These are phyloP conservation scores for Litoditis marina DNA, from an alignment of 2,888 invertebrate species.

Conservation along the genomic window DNA sequence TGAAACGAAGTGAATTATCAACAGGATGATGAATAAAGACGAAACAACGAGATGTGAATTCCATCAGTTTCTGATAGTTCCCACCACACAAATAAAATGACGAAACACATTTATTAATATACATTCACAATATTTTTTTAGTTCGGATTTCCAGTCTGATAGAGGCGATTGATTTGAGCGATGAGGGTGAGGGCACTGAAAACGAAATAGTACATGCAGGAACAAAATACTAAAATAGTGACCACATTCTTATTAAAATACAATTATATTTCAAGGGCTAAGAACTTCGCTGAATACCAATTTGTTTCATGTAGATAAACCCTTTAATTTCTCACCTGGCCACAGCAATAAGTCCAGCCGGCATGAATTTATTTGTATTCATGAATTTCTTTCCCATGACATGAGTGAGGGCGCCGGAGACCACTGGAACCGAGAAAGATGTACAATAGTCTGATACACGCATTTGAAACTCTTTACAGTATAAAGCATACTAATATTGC, in stretches of 20 bases:
- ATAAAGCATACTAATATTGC: no score
- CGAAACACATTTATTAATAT: no score
- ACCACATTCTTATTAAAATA: not conserved
- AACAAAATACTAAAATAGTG: not conserved
- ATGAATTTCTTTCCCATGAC: constrained; percentile 16
- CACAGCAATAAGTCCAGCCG: constrained; percentile 16
- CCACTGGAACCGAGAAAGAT: constrained; percentile 6
- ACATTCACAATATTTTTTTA: no score
- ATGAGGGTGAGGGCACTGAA: constrained; percentile 8
- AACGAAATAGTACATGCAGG: not conserved
- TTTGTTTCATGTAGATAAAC: not conserved
- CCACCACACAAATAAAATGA: no score
- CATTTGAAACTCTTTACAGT: no score
- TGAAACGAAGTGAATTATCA: no score
- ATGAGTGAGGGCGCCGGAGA: constrained; percentile 11
- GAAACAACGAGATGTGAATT: no score
- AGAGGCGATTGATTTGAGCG: not conserved
- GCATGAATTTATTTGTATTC: constrained; percentile 16
- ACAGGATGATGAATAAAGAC: no score
- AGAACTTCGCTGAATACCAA: not conserved
- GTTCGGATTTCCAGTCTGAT: not conserved
- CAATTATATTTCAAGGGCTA: not conserved
- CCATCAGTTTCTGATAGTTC: no score
- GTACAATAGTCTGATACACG: no score
- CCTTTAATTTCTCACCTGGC: constrained; percentile 1